Evolutionary conservation across 2,888 invertebrate genomes (phyloP), one percentile per base, ranked within the genome.

Genomic region (Lordiphosa fenestrarum): DNA sequence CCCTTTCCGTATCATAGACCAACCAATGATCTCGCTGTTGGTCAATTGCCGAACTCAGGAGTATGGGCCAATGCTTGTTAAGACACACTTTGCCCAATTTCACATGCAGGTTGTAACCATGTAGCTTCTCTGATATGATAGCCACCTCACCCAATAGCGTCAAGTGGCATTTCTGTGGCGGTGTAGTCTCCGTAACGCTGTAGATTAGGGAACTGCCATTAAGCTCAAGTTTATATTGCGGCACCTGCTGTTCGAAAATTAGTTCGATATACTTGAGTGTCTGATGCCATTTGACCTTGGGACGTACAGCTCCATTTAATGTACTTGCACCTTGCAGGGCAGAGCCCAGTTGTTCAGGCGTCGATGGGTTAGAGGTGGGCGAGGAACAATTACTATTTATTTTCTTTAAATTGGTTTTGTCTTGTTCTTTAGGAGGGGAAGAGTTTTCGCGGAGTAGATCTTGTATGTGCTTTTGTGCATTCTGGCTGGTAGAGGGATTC

Each of bases 281-380:
- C 56, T 77, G 76, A 35, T 64, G 49, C 76, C 76, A 77, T 9
- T 23, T 53, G 1, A 84, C 78, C 42, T 48, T 61, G 2, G 82
- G 84, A 37, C 65, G 58, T 4, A 64, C 68, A 7, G 56, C 41
- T 7, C 44, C 52, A 1, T 41, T 40, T 1, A 36, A 30, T 3
- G 42, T 33, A 1, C 2, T 5, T 7, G 48, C 39, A 19, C 54
- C 63, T 30, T 35, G 21, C 1, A 76, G 3, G 0, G 53, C 39
- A 10, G 23, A 6, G 2, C 13, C 4, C 4, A 39, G 21, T 7
- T 36, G 30, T n/a, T 47, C 35, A 1, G n/a, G 6, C 0, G 4
- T 5, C 21, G 12, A 5, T 15, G 19, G 7, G 10, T 19, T 21
- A 5, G 5, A 13, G 6, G 25, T 12, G 6, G 3, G 4, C 1